Percentiles rank a stretch among this genome's conserved stretches.
These are phyloP conservation scores for Otocyon megalotis DNA, from an alignment of 2,113 vertebrate species.

Conservation along the genomic window DNA sequence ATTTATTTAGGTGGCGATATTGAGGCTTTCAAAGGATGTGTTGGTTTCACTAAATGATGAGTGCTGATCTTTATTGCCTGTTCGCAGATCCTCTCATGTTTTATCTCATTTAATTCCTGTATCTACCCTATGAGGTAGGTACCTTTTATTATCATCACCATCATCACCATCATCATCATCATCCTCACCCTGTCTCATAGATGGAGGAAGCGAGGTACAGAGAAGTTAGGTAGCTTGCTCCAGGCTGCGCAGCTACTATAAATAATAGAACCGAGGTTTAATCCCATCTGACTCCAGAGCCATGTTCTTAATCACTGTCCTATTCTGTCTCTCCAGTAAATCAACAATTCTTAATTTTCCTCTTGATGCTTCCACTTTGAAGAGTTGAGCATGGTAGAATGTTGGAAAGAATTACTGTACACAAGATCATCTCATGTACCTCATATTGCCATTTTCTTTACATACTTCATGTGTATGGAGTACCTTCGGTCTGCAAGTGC, in stretches of 20 bases:
- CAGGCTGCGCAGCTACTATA: background rate
- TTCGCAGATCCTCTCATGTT: background rate
- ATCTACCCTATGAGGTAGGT: background rate
- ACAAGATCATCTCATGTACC: background rate
- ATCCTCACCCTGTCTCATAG: background rate
- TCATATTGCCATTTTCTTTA: background rate
- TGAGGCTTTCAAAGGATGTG: background rate
- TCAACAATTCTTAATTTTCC: background rate
- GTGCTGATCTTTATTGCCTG: background rate
- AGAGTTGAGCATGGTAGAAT: background rate
- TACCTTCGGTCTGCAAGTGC: background rate
- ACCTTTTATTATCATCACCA: background rate
- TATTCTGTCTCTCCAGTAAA: background rate
- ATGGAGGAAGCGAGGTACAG: constrained; percentile 6
- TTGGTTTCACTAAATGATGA: constrained; percentile 24
- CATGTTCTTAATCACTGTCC: background rate
- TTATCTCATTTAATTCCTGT: background rate
- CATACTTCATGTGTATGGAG: background rate
- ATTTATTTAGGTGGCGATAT: background rate
- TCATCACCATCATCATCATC: background rate
- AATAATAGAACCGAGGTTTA: background rate
- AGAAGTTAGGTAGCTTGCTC: background rate
- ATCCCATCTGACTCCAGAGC: background rate
- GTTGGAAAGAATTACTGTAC: background rate
- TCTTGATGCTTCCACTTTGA: background rate